phyloP scores from a whole-genome alignment of 1,140 invertebrate genomes.

The Aphelinus certus region DNA sequence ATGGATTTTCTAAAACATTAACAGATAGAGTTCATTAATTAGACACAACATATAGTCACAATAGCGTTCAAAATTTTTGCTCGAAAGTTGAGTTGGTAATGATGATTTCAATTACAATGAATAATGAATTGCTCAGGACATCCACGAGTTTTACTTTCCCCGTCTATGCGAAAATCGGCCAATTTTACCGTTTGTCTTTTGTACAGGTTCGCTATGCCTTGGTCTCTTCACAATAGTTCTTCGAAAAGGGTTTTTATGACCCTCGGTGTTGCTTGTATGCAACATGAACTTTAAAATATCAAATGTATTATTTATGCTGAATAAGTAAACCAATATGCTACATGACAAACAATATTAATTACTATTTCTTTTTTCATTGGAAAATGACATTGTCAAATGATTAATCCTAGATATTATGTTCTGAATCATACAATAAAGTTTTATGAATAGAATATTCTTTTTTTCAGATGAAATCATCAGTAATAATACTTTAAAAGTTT shows the following conservation, averaged over 20 bases:
- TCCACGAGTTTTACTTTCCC: constrained; percentile 42
- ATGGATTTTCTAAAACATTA: neutral
- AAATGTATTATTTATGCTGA: constrained; percentile 25
- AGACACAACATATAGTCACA: neutral
- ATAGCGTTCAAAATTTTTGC: too few relatives aligned
- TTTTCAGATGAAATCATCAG: too few relatives aligned
- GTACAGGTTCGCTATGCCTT: constrained; percentile 38
- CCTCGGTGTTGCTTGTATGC: constrained; percentile 41
- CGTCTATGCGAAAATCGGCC: constrained; percentile 18
- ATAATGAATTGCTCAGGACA: constrained; percentile 25
- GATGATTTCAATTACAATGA: neutral
- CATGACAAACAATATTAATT: too few relatives aligned
- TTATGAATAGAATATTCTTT: too few relatives aligned
- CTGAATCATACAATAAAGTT: too few relatives aligned
- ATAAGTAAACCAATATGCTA: too few relatives aligned
- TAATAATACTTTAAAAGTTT: too few relatives aligned
- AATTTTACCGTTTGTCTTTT: constrained; percentile 41
- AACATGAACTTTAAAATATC: constrained; percentile 42
- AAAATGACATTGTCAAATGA: too few relatives aligned
- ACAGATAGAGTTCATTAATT: constrained; percentile 2
- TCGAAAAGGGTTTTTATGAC: constrained; percentile 42
- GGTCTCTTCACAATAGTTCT: constrained; percentile 41
- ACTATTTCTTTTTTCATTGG: too few relatives aligned
- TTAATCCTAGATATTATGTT: too few relatives aligned
- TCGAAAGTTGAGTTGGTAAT: too few relatives aligned